These are phyloP conservation scores for Redunca redunca DNA, from an alignment of 2,113 vertebrate genomes.

Conservation along the genomic window DNA sequence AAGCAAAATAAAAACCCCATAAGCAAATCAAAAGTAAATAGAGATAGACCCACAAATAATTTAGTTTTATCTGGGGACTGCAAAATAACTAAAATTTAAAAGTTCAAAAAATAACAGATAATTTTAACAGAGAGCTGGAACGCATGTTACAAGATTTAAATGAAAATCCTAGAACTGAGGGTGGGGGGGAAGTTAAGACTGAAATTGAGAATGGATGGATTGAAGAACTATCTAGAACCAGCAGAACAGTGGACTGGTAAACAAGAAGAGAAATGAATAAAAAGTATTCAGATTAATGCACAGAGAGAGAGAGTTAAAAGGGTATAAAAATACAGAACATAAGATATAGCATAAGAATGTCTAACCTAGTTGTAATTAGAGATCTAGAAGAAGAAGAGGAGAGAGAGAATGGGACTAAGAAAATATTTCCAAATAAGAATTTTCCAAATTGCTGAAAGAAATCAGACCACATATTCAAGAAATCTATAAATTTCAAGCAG, in stretches of 20 bases:
- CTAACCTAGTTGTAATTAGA: background rate
- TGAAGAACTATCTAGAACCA: background rate
- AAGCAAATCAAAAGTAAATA: background rate
- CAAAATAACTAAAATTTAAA: constrained; percentile 3
- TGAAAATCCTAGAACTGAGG: background rate
- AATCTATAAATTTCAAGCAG: background rate
- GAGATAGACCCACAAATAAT: background rate
- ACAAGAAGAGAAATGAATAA: background rate
- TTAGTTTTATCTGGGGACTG: background rate
- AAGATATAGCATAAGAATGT: background rate
- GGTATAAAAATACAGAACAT: background rate
- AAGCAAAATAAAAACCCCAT: background rate
- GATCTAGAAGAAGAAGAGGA: background rate
- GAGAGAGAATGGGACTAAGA: background rate
- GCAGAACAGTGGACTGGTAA: background rate
- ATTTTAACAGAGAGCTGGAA: background rate
- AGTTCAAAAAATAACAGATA: background rate
- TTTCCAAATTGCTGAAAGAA: background rate
- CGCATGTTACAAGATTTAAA: background rate
- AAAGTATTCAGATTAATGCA: background rate
- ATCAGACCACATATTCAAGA: background rate
- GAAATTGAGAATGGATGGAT: background rate
- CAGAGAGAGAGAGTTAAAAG: background rate
- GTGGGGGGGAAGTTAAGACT: background rate
- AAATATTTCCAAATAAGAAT: background rate